Evolutionary conservation across 1,140 invertebrate genomes (phyloP), one percentile per base, ranked within the genome.

Genomic region (Nebria ingens): DNA sequence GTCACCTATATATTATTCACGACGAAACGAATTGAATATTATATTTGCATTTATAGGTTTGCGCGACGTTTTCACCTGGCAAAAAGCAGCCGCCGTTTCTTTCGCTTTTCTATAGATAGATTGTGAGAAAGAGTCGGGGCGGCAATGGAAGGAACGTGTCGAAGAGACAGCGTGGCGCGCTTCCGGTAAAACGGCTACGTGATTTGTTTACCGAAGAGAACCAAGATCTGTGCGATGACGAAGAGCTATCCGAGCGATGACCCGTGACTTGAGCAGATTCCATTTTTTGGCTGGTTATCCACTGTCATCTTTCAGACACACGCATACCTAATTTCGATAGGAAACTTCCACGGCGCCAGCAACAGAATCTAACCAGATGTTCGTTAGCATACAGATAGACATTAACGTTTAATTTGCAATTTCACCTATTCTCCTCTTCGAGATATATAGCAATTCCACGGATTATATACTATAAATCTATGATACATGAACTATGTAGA

Each of bases 121-220:
- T n/a, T n/a, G n/a, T n/a, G n/a, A n/a, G n/a, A n/a, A n/a, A n/a
- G n/a, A n/a, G n/a, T n/a, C n/a, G n/a, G n/a, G n/a, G n/a, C n/a
- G n/a, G n/a, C n/a, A n/a, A n/a, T 34, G 25, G 25, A 34, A 34
- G n/a, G n/a, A 34, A 34, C n/a, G 25, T n/a, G 25, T 34, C 40
- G 6, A 17, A 4, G 9, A 45, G 40, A 45, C 40, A 45, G 6
- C 17, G 40, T 12, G 40, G 40, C n/a, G n/a, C 40, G 40, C 40
- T 45, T 45, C 40, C 40, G 40, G 40, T 11, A 11, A 17, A 11
- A 45, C 9, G 17, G 25, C 25, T 45, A 45, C 40, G 40, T 45
- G 40, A 45, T 45, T 45, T 45, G 40, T 45, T 45, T 45, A 45
- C 40, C 40, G n/a, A n/a, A n/a, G n/a, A n/a, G n/a, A 17, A 45